These are phyloP conservation scores for Zaprionus gabonicus DNA, from an alignment of 1,140 invertebrate species.

Conservation along the genomic window DNA sequence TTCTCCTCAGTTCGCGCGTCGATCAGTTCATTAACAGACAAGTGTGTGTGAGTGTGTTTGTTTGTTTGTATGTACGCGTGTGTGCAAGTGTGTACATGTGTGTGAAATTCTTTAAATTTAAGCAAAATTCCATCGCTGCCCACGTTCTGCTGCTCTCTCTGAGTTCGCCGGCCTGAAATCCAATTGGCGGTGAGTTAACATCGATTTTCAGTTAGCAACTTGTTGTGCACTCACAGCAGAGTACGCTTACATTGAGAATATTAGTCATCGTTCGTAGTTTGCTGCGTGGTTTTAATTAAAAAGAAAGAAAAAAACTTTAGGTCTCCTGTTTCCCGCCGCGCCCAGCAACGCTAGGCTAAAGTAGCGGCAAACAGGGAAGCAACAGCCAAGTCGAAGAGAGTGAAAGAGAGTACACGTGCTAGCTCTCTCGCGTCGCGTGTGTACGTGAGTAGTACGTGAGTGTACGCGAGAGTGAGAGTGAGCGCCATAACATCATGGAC, in stretches of 20 bases:
- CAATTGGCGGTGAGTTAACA: slow-evolving; percentile 57
- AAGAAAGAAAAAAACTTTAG: slow-evolving; percentile 50
- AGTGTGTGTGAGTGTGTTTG: slow-evolving; percentile 11
- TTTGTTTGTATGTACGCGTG: slow-evolving; percentile 22
- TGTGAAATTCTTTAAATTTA: slow-evolving; percentile 59
- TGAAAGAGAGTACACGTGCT: slow-evolving; percentile 37
- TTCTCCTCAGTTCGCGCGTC: slow-evolving; percentile 42
- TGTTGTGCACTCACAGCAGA: slow-evolving; percentile 33
- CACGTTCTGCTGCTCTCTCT: slow-evolving; percentile 9
- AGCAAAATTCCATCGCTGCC: slow-evolving; percentile 53
- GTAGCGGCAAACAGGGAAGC: slow-evolving; percentile 58
- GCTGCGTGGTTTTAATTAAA: slow-evolving; percentile 66
- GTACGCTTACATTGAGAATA: slow-evolving; percentile 36
- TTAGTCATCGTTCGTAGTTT: slow-evolving; percentile 64
- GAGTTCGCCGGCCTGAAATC: slow-evolving; percentile 41
- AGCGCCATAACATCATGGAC: slow-evolving; percentile 38
- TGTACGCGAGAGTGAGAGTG: slow-evolving; percentile 26
- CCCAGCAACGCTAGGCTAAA: slow-evolving; percentile 59
- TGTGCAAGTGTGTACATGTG: slow-evolving; percentile 35
- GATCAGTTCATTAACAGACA: slow-evolving; percentile 43
- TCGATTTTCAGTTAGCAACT: slow-evolving; percentile 50
- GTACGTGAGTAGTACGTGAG: not conserved
- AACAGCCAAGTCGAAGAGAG: slow-evolving; percentile 68
- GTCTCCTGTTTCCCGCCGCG: slow-evolving; percentile 73
- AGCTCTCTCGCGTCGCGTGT: not conserved